phyloP scores from a whole-genome alignment of 1,140 invertebrate genomes.

The Pseudomyrmex concolor region DNA sequence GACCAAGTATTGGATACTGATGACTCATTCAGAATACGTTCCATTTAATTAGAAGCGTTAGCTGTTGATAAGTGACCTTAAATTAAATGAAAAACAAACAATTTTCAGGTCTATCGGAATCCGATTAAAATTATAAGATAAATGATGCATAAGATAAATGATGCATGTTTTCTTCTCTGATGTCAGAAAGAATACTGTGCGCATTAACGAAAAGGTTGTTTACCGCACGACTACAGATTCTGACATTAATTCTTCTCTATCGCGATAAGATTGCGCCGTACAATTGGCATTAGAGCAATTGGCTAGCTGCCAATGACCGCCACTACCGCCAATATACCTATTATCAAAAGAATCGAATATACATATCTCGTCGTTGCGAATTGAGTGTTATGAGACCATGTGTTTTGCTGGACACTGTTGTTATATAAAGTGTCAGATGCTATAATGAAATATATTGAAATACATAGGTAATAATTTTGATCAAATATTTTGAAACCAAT shows the following conservation, averaged over 20 bases:
- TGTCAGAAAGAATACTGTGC: not conserved
- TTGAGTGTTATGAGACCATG: not conserved
- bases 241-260: conserved; percentile 68
- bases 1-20: not conserved
- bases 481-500: too few species aligned
- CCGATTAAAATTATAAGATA: not conserved
- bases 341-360: conserved; percentile 55
- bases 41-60: conserved; percentile 31
- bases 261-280: conserved; percentile 64
- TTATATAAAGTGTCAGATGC: conserved; percentile 16
- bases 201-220: conserved; percentile 68
- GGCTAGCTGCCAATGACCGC: conserved; percentile 71
- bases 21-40: not conserved
- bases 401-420: not conserved
- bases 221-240: conserved; percentile 37
- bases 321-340: conserved; percentile 57
- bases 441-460: not conserved
- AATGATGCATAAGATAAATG: too few species aligned
- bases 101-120: conserved; percentile 3
- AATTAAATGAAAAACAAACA: not conserved
- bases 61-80: not conserved
- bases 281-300: conserved; percentile 71
- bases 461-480: too few species aligned
- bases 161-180: conserved; percentile 8
- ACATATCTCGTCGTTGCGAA: conserved; percentile 31